A percentile compares a stretch with the other conserved stretches of the same genome.
These are phyloP conservation scores for Diplogasteroides magnus DNA, from an alignment of 1,140 invertebrate species.

Conservation along the genomic window DNA sequence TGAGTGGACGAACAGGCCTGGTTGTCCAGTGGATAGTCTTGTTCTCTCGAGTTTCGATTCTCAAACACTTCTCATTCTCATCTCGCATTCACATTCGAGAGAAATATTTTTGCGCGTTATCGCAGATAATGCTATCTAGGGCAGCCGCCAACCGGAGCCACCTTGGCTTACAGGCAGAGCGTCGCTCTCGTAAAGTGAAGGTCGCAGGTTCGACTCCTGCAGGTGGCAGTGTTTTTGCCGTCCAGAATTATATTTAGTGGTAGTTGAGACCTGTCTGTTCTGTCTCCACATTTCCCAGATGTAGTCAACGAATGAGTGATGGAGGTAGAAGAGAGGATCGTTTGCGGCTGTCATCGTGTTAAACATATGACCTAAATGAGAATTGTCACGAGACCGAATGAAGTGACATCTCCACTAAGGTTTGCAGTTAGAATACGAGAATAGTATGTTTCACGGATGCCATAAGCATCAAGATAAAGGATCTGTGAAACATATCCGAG, in stretches of 20 bases:
- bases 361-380: slow-evolving; percentile 22
- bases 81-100: slow-evolving; percentile 20
- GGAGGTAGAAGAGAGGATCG: slow-evolving; percentile 51
- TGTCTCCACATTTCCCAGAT: slow-evolving; percentile 40
- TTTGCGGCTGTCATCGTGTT: slow-evolving; percentile 47
- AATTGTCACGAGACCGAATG: not conserved
- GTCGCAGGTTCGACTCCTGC: no score
- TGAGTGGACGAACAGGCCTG: slow-evolving; percentile 30
- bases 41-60: slow-evolving; percentile 38
- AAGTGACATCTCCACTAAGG: slow-evolving; percentile 23
- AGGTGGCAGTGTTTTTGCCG: no score
- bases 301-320: slow-evolving; percentile 56
- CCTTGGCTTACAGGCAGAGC: no score
- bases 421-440: no score
- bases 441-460: no score
- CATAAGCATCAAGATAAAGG: no score
- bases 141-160: no score
- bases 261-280: slow-evolving; percentile 13
- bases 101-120: no score
- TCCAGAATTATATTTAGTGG: no score
- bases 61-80: slow-evolving; percentile 16
- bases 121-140: no score
- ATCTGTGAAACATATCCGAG: no score
- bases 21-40: slow-evolving; percentile 38
- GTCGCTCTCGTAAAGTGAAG: no score